These are phyloP conservation scores for Crambe crambe DNA, from an alignment of 37 sponge, comb jelly and placozoan species.

Conservation along the genomic window DNA sequence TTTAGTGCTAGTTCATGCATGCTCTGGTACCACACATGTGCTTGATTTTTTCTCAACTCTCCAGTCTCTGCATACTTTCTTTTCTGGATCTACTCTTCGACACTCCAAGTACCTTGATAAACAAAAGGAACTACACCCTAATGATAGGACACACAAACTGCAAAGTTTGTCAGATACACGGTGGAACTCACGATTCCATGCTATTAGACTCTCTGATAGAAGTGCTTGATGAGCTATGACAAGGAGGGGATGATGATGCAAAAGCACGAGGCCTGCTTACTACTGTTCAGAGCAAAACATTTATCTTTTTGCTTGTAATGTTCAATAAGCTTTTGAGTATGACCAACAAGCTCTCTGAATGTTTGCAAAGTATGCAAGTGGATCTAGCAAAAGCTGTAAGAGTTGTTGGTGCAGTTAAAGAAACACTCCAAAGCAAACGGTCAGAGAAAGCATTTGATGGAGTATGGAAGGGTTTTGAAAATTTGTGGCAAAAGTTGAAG, in stretches of 20 bases:
- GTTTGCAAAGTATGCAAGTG: constrained; percentile 18
- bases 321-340: constrained; percentile 14
- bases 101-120: constrained; percentile 17
- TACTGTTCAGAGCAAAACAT: constrained; percentile 11
- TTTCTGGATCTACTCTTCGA: constrained; percentile 43
- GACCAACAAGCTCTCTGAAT: constrained; percentile 24
- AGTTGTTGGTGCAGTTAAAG: constrained; percentile 12
- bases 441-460: constrained; percentile 15
- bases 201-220: constrained; percentile 28
- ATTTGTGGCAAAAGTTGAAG: constrained; percentile 1
- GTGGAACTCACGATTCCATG: constrained; percentile 35
- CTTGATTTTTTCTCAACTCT: constrained; percentile 41
- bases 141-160: constrained; percentile 34
- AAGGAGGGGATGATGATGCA: constrained; percentile 21
- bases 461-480: constrained; percentile 14
- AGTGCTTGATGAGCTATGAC: constrained; percentile 11
- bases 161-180: constrained; percentile 44
- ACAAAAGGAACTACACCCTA: constrained; percentile 48
- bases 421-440: constrained; percentile 16
- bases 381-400: constrained; percentile 37
- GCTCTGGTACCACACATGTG: constrained; percentile 13
- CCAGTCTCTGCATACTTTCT: constrained; percentile 38
- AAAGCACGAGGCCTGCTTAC: constrained; percentile 27
- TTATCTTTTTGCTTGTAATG: constrained; percentile 26
- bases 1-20: constrained; percentile 22